Percentiles rank a stretch among this genome's conserved stretches.
phyloP scores from a whole-genome alignment of 2,113 vertebrate genomes.

The Bagarius yarrelli region DNA sequence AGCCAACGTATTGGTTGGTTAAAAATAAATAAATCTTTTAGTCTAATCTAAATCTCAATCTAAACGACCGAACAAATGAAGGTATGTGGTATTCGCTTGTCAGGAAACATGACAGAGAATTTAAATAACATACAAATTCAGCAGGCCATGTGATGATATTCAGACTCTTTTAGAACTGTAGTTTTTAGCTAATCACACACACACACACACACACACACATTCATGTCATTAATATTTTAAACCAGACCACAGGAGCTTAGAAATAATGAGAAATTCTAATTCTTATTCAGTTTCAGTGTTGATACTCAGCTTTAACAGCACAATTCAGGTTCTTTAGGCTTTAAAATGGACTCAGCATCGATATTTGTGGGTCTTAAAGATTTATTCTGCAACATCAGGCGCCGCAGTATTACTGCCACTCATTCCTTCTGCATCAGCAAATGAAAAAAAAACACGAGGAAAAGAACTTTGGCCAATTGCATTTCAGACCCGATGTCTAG shows the following conservation, averaged over 20 bases:
- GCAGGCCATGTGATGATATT: background rate
- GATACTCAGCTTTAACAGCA: background rate
- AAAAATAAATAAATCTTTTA: too few species aligned
- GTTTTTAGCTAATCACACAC: background rate
- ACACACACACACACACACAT: background rate
- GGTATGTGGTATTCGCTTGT: background rate
- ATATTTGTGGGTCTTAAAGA: slow-evolving; percentile 22
- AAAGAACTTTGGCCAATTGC: background rate
- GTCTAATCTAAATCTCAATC: too few species aligned
- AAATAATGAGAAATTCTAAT: background rate
- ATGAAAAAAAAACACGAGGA: background rate
- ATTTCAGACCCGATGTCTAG: background rate
- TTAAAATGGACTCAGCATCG: background rate
- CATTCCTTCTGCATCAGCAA: slow-evolving; percentile 13
- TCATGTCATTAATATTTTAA: too few species aligned
- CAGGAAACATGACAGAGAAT: background rate
- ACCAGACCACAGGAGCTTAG: background rate
- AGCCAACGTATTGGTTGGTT: too few species aligned
- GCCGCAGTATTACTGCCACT: slow-evolving; percentile 6
- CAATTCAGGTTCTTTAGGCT: background rate
- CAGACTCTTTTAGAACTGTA: background rate
- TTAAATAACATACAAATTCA: background rate
- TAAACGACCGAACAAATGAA: too few species aligned
- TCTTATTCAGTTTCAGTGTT: background rate
- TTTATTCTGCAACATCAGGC: slow-evolving; percentile 15